Evolutionary conservation across 2,888 invertebrate species (phyloP), one percentile per base, ranked within the genome.

Genomic region (Allygus modestus): DNA sequence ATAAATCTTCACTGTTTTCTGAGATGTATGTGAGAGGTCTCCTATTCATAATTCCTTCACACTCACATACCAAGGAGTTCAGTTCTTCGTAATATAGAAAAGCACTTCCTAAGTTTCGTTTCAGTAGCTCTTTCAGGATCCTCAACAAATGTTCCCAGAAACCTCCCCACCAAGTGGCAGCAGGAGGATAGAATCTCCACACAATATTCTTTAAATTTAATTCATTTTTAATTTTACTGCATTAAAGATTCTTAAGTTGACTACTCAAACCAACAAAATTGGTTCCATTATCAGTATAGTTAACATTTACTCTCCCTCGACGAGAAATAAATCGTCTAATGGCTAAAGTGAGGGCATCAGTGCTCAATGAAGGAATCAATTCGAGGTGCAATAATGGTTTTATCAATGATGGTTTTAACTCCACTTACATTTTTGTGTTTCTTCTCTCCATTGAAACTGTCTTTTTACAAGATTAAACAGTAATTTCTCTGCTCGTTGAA

Each of bases 201-300:
- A 86, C 87, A 86, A 86, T 87, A 75, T 51, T 85, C 26, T 87
- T 75, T 0, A 86, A 83, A 0, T 85, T 20, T 15, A 86, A 85
- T 31, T 85, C 83, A 15, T 84, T 61, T 4, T 26, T 12, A 23
- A 89, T 87, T 15, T 77, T 81, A 90, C 91, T 91, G 86, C 91
- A 92, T 85, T 92, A 91, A 0, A 92, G 91, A 88, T 92, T 91
- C 86, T 91, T 91, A 87, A 92, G 91, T n/a, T 91, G 89, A 86
- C 89, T 90, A 5, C 87, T 86, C 0, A 89, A 86, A 0, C 90
- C 89, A 0, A 88, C 85, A 86, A 91, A 91, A 85, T 90, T 90
- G 0, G 89, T 88, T 0, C 89, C 90, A 83, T 90, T 91, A 81
- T 91, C 91, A 20, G 88, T 88, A 65, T 88, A 89, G 0, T 90